Percentiles rank a stretch among this genome's conserved stretches.
phyloP scores from a whole-genome alignment of 1,140 invertebrate species.

The Periplaneta americana region DNA sequence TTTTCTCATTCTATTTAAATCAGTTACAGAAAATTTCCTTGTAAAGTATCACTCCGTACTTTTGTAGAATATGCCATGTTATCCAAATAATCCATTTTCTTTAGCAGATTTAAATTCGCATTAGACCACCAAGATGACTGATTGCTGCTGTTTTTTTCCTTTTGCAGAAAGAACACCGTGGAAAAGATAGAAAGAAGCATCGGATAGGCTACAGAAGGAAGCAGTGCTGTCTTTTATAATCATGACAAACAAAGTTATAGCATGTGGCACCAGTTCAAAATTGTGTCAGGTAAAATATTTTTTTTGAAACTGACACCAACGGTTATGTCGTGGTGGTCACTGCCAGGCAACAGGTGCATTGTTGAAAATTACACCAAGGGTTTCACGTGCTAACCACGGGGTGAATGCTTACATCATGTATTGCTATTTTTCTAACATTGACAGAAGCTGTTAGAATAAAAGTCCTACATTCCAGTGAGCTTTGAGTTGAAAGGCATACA shows the following conservation, averaged over 20 bases:
- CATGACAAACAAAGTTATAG: neutral
- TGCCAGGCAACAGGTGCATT: neutral
- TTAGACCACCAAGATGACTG: neutral
- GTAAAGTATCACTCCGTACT: no score
- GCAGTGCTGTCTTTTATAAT: conserved; percentile 12
- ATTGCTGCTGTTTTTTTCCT: neutral
- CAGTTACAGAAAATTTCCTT: no score
- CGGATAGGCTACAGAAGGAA: neutral
- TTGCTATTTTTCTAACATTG: neutral
- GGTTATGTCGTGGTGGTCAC: neutral
- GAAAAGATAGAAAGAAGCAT: conserved; percentile 1
- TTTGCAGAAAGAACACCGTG: conserved; percentile 7
- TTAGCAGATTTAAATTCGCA: neutral
- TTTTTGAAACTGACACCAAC: neutral
- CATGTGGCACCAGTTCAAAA: neutral
- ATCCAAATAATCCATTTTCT: neutral
- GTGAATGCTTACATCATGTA: neutral
- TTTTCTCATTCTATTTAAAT: no score
- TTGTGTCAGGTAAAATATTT: neutral
- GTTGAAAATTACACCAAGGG: neutral
- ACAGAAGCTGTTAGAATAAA: neutral
- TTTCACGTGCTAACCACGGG: neutral
- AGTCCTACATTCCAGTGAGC: neutral
- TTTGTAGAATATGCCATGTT: neutral
- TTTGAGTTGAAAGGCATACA: no score